Evolutionary conservation across 1,140 invertebrate genomes (phyloP).

Genomic region (Drosophila rufa): DNA sequence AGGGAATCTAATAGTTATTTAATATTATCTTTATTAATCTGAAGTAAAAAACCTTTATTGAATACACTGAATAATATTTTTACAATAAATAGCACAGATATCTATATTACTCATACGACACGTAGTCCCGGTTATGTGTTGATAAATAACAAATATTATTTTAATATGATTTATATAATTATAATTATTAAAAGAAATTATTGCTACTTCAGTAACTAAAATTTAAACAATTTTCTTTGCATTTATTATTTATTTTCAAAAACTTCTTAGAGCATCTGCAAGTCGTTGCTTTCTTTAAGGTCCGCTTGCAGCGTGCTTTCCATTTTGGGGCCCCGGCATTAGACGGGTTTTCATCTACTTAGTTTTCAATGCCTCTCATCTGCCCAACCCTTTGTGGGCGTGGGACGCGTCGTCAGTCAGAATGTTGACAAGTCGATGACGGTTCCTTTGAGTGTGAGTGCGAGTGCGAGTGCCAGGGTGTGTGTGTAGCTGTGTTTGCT

Average conservation of each 20-base stretch:
- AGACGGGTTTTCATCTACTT: slow-evolving; percentile 52
- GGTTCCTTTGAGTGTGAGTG: slow-evolving; percentile 19
- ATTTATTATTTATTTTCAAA: not conserved
- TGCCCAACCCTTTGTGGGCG: not conserved
- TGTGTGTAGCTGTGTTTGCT: slow-evolving; percentile 35
- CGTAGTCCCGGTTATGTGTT: slow-evolving; percentile 3
- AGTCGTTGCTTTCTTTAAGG: not conserved
- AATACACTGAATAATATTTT: too few relatives aligned
- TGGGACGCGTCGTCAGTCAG: slow-evolving; percentile 8
- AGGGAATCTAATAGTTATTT: too few relatives aligned
- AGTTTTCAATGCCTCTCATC: slow-evolving; percentile 42
- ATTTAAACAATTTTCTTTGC: too few relatives aligned
- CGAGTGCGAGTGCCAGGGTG: slow-evolving; percentile 1
- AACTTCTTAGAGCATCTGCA: not conserved
- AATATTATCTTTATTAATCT: too few relatives aligned
- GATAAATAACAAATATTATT: not conserved
- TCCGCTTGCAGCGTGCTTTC: not conserved
- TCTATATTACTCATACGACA: slow-evolving; percentile 12
- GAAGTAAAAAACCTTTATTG: too few relatives aligned
- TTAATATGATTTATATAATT: not conserved
- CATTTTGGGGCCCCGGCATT: slow-evolving; percentile 22
- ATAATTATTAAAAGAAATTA: too few relatives aligned
- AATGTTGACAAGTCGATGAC: slow-evolving; percentile 68
- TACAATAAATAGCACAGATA: too few relatives aligned
- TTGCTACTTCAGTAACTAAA: too few relatives aligned